Evolutionary conservation across 2,888 invertebrate genomes (phyloP).

Genomic region (Molanna angustata): DNA sequence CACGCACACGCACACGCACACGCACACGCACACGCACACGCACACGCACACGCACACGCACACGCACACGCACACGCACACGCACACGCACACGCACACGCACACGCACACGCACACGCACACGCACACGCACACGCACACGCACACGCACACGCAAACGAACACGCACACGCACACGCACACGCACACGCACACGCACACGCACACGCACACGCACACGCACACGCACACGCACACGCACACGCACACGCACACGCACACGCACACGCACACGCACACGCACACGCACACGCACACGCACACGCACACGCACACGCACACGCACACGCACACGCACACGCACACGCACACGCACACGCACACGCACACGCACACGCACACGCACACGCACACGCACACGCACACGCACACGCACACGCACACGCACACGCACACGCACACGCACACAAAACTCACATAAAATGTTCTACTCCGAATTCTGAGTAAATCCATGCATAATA

Average conservation of each 20-base stretch:
- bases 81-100: neutral
- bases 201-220: neutral
- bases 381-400: neutral
- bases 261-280: neutral
- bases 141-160: too few species aligned
- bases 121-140: neutral
- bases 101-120: neutral
- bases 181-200: neutral
- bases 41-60: neutral
- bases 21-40: neutral
- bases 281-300: neutral
- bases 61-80: neutral
- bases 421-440: too few species aligned
- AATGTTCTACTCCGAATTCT: too few species aligned
- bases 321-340: neutral
- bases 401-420: neutral
- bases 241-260: neutral
- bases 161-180: too few species aligned
- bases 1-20: neutral
- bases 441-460: too few species aligned
- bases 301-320: neutral
- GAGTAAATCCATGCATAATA: too few species aligned
- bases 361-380: neutral
- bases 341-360: neutral
- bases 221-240: neutral